These are phyloP conservation scores for Seira sanloemensis DNA, from an alignment of 2,888 invertebrate species.

Conservation along the genomic window DNA sequence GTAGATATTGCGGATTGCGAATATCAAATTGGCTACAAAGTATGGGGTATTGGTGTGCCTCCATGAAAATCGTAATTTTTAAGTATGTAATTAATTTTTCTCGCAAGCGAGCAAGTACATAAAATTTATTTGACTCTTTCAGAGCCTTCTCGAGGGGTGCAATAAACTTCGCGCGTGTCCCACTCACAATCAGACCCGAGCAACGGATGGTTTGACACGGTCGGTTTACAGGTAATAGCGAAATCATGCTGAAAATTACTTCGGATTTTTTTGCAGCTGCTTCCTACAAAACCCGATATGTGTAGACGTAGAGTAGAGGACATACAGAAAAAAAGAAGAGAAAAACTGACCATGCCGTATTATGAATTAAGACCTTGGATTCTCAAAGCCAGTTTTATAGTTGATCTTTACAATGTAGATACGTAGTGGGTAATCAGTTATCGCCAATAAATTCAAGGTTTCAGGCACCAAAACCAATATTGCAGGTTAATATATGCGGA, in stretches of 20 bases:
- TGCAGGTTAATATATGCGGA: no score
- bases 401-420: no score
- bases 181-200: background rate
- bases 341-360: background rate
- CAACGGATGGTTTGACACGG: background rate
- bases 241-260: constrained; percentile 13
- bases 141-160: background rate
- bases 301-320: no score
- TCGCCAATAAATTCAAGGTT: no score
- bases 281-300: no score
- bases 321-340: no score
- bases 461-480: no score
- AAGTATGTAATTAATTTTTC: background rate
- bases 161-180: constrained; percentile 13
- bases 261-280: constrained; percentile 6
- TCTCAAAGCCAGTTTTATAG: background rate
- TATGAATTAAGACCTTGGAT: background rate
- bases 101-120: background rate
- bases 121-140: background rate
- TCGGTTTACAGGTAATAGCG: background rate
- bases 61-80: background rate
- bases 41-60: no score
- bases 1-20: no score
- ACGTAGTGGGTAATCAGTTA: no score
- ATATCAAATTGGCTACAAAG: no score